Base-by-base conservation (phyloP, 2,797 vertebrate species). In the Todus mexicanus region DNA sequence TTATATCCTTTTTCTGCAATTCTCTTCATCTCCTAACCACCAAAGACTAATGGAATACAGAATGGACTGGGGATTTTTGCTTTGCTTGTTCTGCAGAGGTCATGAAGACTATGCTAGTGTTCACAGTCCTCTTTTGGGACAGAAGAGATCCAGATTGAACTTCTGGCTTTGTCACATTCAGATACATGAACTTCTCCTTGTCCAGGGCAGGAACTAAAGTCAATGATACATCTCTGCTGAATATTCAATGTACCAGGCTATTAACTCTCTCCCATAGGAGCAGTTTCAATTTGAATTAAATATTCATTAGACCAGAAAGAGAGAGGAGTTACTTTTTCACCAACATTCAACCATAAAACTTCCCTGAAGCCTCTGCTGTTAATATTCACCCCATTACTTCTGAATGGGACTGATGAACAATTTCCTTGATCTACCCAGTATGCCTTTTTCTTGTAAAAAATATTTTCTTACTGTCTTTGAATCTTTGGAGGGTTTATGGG, bases 201-300 rank as follows among this genome's bases (percentile, higher is more conserved):
- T 57, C 54, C 71, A 54, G 31, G 22, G 54, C 68, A 63, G 70
- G 42, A 92, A 51, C 7, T 80, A 61, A 79, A 82, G 25, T 10
- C 22, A 23, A 17, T 23, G 14, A 47, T 50, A 6, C 64, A 53
- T 71, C 57, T 68, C 43, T 37, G 75, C 42, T 89, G 79, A 85
- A 40, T 71, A 87, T 59, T 83, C 79, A 57, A 8, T 3, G 5
- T 85, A 69, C 53, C 29, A 50, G 79, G 61, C 27, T 77, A 69
- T 83, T 90, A 92, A 91, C 50, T 72, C 27, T 81, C 42, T 63
- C 63, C 37, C 14, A 2, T 25, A 85, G 48, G 20, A 71, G 29
- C 50, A 57, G 50, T 89, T 91, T 26, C 20, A 38, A 83, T 95
- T 77, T 74, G n/a, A 89, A 91, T 92, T 74, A 76, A 93, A 80